A percentile compares a stretch with the other conserved stretches of the same genome.
phyloP scores from a whole-genome alignment of 2,797 vertebrate species.

The Typhlichthys subterraneus region DNA sequence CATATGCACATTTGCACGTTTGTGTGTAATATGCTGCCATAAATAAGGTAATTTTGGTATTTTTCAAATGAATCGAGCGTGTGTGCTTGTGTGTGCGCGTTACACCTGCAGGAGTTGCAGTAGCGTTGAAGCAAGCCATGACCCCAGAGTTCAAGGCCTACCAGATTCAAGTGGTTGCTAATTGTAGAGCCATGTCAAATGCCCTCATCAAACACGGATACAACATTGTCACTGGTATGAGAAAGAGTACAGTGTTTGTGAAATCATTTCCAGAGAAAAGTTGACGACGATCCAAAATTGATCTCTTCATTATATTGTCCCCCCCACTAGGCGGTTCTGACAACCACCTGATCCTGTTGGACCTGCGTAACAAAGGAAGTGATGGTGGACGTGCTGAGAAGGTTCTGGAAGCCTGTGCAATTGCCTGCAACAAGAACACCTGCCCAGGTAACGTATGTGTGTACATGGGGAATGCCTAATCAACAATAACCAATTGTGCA shows the following conservation, averaged over 20 bases:
- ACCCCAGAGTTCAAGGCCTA: conserved; percentile 90
- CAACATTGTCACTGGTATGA: conserved; percentile 89
- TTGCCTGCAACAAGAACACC: conserved; percentile 98
- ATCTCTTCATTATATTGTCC: not conserved
- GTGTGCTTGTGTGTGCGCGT: not conserved
- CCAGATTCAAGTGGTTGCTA: conserved; percentile 88
- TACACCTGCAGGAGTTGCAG: conserved; percentile 84
- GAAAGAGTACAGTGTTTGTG: not conserved
- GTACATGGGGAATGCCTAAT: too few relatives aligned
- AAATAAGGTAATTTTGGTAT: too few relatives aligned
- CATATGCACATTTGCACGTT: not conserved
- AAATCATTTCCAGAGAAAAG: not conserved
- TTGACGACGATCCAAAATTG: too few relatives aligned
- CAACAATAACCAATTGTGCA: not conserved
- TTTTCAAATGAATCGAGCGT: too few relatives aligned
- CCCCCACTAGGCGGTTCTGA: conserved; percentile 87
- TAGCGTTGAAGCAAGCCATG: conserved; percentile 91
- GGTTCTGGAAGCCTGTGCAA: conserved; percentile 91
- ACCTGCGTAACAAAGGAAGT: conserved; percentile 87
- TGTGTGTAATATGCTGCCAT: not conserved
- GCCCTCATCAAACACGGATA: conserved; percentile 84
- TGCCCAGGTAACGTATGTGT: conserved; percentile 84
- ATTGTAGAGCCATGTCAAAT: conserved; percentile 82
- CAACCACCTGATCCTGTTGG: conserved; percentile 93
- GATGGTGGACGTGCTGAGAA: conserved; percentile 93